Percentiles rank a stretch among this genome's conserved stretches.
These are phyloP conservation scores for Pachliopta kotzebuea DNA, from an alignment of 2,888 invertebrate species.

Conservation along the genomic window DNA sequence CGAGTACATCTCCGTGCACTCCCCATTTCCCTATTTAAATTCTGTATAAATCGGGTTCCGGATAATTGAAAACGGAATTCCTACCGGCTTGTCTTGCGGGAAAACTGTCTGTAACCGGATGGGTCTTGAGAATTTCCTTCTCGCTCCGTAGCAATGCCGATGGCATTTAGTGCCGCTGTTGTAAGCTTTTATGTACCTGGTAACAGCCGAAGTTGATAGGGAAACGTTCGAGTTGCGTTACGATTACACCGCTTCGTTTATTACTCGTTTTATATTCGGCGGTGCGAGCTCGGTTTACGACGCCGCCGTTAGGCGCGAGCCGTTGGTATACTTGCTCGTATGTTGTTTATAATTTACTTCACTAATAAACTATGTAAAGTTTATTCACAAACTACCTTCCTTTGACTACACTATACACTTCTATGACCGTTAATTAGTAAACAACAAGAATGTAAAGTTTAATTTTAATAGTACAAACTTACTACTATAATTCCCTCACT, in stretches of 20 bases:
- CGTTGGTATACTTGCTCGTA: background rate
- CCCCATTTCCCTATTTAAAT: conserved; percentile 53
- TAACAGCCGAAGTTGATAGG: conserved; percentile 23
- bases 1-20: conserved; percentile 44
- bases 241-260: conserved; percentile 11
- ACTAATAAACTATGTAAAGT: background rate
- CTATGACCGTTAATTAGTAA: no score
- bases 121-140: conserved; percentile 11
- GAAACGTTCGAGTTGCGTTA: conserved; percentile 13
- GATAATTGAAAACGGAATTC: conserved; percentile 67
- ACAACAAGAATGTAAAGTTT: no score
- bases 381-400: no score
- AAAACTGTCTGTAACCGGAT: conserved; percentile 33
- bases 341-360: background rate
- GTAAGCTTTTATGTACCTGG: conserved; percentile 30
- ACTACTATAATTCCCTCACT: no score
- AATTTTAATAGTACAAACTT: no score
- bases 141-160: conserved; percentile 19
- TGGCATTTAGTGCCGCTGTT: conserved; percentile 31
- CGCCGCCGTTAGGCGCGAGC: background rate
- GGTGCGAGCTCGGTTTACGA: background rate
- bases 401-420: no score
- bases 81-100: conserved; percentile 43
- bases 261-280: conserved; percentile 17
- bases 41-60: conserved; percentile 47